These are phyloP conservation scores for Euspilapteryx auroguttella DNA, from an alignment of 2,888 invertebrate genomes.

Conservation along the genomic window DNA sequence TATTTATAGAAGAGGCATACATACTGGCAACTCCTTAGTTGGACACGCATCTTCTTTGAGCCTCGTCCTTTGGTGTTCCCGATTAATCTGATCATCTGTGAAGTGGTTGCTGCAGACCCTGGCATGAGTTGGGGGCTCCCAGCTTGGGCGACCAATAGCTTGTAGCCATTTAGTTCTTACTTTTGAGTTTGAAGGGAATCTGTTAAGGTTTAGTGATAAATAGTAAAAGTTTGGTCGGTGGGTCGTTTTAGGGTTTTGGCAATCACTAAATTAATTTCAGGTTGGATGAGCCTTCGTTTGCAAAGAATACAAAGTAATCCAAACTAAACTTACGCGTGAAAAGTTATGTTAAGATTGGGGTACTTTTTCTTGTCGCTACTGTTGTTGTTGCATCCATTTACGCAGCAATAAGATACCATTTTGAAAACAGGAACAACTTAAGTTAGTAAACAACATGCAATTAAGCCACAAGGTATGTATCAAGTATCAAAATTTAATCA, in stretches of 20 bases:
- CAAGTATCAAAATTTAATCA: no score
- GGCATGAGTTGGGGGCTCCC: slow-evolving; percentile 14
- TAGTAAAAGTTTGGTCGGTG: no score
- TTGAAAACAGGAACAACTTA: no score
- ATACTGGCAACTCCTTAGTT: no score
- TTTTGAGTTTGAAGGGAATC: slow-evolving; percentile 6
- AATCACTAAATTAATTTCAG: no score
- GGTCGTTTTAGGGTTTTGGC: no score
- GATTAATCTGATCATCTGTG: slow-evolving; percentile 13
- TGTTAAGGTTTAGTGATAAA: no score
- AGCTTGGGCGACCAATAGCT: slow-evolving; percentile 17
- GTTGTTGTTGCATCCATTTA: slow-evolving; percentile 16
- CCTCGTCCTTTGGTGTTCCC: slow-evolving; percentile 12
- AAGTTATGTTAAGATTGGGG: not conserved
- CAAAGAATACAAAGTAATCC: no score
- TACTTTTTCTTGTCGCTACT: slow-evolving; percentile 9
- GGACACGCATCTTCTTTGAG: slow-evolving; percentile 15
- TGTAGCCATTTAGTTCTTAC: slow-evolving; percentile 15
- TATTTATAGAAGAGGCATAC: no score
- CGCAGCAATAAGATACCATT: slow-evolving; percentile 19
- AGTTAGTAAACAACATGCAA: no score
- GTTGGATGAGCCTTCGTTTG: no score
- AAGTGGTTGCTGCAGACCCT: slow-evolving; percentile 17
- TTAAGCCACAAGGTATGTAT: slow-evolving; percentile 9
- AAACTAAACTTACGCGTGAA: slow-evolving; percentile 3